These are phyloP conservation scores for Zeugodacus cucurbitae DNA, from an alignment of 1,140 invertebrate species.

Conservation along the genomic window DNA sequence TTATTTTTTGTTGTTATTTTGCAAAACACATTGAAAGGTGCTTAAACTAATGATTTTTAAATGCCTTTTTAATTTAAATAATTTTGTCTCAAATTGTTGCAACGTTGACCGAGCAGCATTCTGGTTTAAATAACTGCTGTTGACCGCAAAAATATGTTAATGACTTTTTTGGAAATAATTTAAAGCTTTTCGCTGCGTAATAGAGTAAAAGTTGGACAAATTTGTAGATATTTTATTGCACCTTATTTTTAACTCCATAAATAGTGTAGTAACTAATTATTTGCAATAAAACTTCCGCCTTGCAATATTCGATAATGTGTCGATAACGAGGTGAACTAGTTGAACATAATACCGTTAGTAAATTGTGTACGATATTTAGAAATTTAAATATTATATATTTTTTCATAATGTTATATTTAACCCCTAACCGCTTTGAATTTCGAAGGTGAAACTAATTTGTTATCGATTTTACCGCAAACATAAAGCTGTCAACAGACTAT, in stretches of 20 bases:
- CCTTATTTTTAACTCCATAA: background rate
- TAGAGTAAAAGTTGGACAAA: background rate
- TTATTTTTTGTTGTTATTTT: background rate
- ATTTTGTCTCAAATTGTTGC: too few species aligned
- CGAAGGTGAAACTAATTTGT: too few species aligned
- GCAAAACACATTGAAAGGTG: background rate
- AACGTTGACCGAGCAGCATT: background rate
- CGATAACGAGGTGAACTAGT: background rate
- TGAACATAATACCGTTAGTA: background rate
- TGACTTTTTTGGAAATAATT: background rate
- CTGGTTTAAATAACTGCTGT: background rate
- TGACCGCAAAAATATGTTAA: background rate
- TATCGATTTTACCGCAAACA: too few species aligned
- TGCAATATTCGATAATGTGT: background rate
- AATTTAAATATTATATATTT: too few species aligned
- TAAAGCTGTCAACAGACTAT: too few species aligned
- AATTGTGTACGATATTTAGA: too few species aligned
- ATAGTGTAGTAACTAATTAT: background rate
- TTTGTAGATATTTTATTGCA: background rate
- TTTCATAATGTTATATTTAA: too few species aligned
- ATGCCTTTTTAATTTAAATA: conserved; percentile 11
- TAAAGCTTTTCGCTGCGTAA: background rate
- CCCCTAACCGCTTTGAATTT: too few species aligned
- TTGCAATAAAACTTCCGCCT: background rate
- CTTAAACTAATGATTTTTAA: conserved; percentile 23